A percentile compares a stretch with the other conserved stretches of the same genome.
Evolutionary conservation across 2,113 vertebrate species (phyloP).

Genomic region (Cyprinus carpio): DNA sequence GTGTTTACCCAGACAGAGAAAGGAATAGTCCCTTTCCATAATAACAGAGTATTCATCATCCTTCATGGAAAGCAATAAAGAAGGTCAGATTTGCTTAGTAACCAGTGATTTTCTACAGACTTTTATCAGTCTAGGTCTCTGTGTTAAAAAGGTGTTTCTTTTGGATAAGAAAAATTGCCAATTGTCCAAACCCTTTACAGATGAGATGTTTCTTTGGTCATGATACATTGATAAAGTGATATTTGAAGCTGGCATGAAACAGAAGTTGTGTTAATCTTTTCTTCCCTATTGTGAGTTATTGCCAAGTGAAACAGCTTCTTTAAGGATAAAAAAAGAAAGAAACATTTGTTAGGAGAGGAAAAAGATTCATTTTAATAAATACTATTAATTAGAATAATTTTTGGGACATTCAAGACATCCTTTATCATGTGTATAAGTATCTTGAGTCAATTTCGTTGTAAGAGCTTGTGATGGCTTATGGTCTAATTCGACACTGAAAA

Average conservation of each 20-base stretch:
- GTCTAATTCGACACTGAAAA: neutral
- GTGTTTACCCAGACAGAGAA: neutral
- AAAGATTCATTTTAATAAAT: no score
- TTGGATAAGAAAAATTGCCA: neutral
- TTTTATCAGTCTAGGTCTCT: neutral
- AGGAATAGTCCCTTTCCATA: conserved; percentile 1
- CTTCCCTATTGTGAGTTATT: no score
- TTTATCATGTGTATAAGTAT: no score
- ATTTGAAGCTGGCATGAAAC: no score
- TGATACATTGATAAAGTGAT: neutral
- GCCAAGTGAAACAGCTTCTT: no score
- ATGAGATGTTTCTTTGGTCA: neutral
- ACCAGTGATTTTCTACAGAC: neutral
- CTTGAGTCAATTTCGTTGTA: no score
- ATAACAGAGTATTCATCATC: neutral
- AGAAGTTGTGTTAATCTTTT: neutral
- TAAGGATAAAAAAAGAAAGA: no score
- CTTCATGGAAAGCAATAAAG: neutral
- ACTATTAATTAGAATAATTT: no score
- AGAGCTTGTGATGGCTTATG: conserved; percentile 6
- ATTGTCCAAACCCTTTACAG: neutral
- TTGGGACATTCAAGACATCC: no score
- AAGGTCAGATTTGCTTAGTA: neutral
- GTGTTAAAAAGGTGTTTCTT: neutral
- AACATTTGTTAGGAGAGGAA: no score